Evolutionary conservation across 2,888 invertebrate species (phyloP).

Genomic region (Amblyjoppa fuscipennis): DNA sequence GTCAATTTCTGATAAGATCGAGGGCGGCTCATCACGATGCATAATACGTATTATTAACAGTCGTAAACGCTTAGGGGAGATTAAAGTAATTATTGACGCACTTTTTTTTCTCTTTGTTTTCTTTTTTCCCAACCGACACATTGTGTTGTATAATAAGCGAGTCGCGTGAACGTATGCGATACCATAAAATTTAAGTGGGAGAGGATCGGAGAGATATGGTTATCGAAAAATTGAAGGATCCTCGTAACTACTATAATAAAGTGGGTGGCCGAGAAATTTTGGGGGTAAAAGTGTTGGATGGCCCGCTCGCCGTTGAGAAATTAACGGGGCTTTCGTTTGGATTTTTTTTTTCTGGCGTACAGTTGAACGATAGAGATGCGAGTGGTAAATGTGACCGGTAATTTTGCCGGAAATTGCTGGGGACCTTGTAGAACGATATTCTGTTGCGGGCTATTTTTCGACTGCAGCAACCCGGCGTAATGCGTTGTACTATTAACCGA

Average conservation of each 20-base stretch:
- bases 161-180: neutral
- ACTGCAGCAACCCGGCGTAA: conserved; percentile 1
- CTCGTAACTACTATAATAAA: neutral
- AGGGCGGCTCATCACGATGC: conserved; percentile 46
- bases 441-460: neutral
- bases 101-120: neutral
- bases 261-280: neutral
- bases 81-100: conserved; percentile 55
- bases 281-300: neutral
- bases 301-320: neutral
- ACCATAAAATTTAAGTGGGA: neutral
- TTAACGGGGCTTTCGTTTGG: neutral
- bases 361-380: too few species aligned
- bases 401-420: neutral
- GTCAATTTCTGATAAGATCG: conserved; percentile 60
- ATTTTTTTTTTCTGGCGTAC: too few species aligned
- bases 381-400: too few species aligned
- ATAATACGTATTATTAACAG: conserved; percentile 64
- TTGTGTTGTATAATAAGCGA: conserved; percentile 12
- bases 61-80: conserved; percentile 61
- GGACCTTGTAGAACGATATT: neutral
- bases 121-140: neutral
- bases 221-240: conserved; percentile 2
- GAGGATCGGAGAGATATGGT: neutral
- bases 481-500: conserved; percentile 65